Percentiles rank a stretch among this genome's conserved stretches.
Evolutionary conservation across 2,797 vertebrate genomes (phyloP).

Genomic region (Gallinago nigripennis): DNA sequence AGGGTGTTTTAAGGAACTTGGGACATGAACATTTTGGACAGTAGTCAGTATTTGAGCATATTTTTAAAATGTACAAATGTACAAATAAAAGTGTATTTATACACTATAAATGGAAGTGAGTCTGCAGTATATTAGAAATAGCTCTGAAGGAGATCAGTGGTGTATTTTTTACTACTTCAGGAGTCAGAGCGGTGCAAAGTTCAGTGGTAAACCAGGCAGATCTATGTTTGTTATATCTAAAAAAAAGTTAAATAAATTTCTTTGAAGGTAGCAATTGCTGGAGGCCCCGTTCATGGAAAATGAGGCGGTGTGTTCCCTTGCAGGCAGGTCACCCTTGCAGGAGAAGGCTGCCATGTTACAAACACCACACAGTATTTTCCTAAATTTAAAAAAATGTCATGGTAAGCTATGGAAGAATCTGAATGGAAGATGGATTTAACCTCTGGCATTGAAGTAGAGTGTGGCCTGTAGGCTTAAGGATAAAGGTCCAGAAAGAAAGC

Average conservation of each 20-base stretch:
- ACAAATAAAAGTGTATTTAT: background rate
- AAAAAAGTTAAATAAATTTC: background rate
- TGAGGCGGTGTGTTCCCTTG: background rate
- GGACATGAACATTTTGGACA: background rate
- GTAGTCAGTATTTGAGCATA: background rate
- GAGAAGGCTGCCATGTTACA: background rate
- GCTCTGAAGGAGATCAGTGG: background rate
- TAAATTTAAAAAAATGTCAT: background rate
- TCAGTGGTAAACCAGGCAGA: background rate
- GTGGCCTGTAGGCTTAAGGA: background rate
- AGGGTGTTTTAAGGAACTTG: background rate
- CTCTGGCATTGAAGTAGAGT: background rate
- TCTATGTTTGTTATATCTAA: background rate
- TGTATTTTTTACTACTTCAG: background rate
- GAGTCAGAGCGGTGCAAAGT: background rate
- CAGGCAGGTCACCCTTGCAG: background rate
- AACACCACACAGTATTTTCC: background rate
- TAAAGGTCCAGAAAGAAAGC: background rate
- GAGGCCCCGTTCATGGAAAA: background rate
- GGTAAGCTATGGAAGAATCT: background rate
- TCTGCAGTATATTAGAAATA: background rate
- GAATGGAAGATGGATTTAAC: background rate
- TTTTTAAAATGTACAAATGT: background rate
- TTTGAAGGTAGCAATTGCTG: background rate
- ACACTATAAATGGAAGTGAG: background rate